phyloP scores from a whole-genome alignment of 2,797 vertebrate genomes.

The Protosalanx chinensis region DNA sequence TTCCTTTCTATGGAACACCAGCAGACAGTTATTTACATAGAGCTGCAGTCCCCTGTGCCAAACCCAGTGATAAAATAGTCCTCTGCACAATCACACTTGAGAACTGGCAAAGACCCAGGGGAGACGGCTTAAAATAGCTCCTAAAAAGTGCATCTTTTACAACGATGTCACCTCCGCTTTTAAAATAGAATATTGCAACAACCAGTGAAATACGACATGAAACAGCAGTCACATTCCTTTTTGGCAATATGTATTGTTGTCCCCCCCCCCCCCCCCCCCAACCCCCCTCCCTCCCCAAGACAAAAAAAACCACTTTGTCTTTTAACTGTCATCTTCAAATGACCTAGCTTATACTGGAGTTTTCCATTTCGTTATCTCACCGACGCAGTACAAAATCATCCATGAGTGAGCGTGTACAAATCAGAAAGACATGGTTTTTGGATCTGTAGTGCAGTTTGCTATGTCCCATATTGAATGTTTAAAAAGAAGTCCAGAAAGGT shows the following conservation, averaged over 20 bases:
- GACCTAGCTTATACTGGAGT: neutral
- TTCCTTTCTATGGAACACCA: conserved; percentile 24
- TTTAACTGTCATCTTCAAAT: neutral
- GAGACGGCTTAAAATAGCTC: conserved; percentile 46
- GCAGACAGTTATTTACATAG: conserved; percentile 38
- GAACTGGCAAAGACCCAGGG: conserved; percentile 46
- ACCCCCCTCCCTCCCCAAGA: no score
- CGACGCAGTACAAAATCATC: no score
- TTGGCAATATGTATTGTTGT: neutral
- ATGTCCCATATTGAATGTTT: neutral
- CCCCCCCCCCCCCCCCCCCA: no score
- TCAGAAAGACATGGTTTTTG: neutral
- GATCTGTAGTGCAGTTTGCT: conserved; percentile 19
- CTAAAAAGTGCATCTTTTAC: conserved; percentile 54
- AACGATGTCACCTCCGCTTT: conserved; percentile 34
- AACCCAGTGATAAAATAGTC: conserved; percentile 35
- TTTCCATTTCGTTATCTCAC: neutral
- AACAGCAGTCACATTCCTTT: neutral
- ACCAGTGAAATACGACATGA: neutral
- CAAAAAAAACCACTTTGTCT: neutral
- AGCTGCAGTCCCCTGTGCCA: conserved; percentile 13
- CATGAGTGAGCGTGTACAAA: neutral
- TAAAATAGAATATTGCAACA: conserved; percentile 22
- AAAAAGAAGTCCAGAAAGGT: neutral
- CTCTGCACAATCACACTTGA: conserved; percentile 31